Percentiles rank a stretch among this genome's conserved stretches.
Evolutionary conservation across 2,888 invertebrate genomes (phyloP).

Genomic region (Dryomyza anilis): DNA sequence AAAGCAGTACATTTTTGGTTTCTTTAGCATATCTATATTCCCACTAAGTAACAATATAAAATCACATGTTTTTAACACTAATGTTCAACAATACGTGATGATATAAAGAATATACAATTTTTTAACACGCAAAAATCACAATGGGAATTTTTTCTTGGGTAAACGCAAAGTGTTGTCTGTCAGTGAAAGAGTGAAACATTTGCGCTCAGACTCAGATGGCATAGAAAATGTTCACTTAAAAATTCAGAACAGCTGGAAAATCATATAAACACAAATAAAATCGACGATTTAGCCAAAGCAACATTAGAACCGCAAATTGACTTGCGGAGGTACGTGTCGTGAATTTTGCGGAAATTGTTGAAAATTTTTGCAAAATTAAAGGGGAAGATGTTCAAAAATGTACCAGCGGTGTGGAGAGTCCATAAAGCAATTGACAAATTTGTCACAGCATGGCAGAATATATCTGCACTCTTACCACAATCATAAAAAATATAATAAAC

Average conservation of each 20-base stretch:
- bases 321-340: conserved; percentile 4
- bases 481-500: too few relatives aligned
- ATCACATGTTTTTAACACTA: neutral
- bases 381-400: neutral
- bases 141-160: neutral
- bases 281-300: conserved; percentile 51
- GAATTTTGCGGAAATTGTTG: neutral
- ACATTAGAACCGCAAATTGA: conserved; percentile 15
- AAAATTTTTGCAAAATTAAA: neutral
- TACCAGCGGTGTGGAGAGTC: neutral
- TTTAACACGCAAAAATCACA: too few relatives aligned
- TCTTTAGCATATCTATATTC: too few relatives aligned
- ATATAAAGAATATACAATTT: neutral
- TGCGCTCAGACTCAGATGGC: neutral
- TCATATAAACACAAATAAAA: conserved; percentile 58
- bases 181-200: neutral
- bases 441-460: too few relatives aligned
- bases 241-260: conserved; percentile 54
- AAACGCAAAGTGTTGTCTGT: neutral
- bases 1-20: too few relatives aligned
- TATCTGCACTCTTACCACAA: too few relatives aligned
- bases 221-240: conserved; percentile 40
- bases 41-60: neutral
- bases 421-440: too few relatives aligned
- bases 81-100: neutral